These are phyloP conservation scores for Sarcophilus harrisii DNA, from an alignment of 2,797 vertebrate genomes.

Conservation along the genomic window DNA sequence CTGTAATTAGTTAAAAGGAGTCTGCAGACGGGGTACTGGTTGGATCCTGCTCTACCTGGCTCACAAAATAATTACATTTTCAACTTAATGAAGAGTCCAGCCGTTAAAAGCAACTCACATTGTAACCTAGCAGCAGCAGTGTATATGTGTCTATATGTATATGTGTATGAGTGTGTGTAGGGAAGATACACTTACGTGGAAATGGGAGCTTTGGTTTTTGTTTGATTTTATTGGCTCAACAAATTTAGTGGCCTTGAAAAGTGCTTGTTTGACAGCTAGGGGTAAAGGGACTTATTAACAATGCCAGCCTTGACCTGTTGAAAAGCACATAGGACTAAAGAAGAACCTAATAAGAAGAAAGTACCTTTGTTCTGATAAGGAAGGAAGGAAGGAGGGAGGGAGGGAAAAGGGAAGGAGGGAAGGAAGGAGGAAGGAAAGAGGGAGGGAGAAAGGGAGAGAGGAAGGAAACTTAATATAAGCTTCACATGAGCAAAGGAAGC, in stretches of 20 bases:
- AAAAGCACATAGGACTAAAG: slow-evolving; percentile 15
- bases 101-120: slow-evolving; percentile 64
- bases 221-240: slow-evolving; percentile 68
- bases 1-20: slow-evolving; percentile 45
- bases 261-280: slow-evolving; percentile 32
- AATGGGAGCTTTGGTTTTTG: slow-evolving; percentile 43
- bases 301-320: too few species aligned
- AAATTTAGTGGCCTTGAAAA: slow-evolving; percentile 62
- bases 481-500: too few species aligned
- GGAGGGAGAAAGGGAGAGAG: too few species aligned
- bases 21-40: slow-evolving; percentile 51
- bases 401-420: too few species aligned
- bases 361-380: too few species aligned
- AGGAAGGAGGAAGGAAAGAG: too few species aligned
- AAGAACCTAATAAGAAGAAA: background rate
- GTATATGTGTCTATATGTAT: too few species aligned
- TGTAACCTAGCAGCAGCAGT: slow-evolving; percentile 43
- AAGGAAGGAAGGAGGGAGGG: too few species aligned
- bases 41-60: slow-evolving; percentile 48
- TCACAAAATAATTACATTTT: slow-evolving; percentile 62
- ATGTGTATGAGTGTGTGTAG: background rate
- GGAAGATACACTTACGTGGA: slow-evolving; percentile 36
- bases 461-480: too few species aligned
- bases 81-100: slow-evolving; percentile 62
- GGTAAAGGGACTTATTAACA: slow-evolving; percentile 50